These are phyloP conservation scores for Tipula lateralis DNA, from an alignment of 2,888 invertebrate genomes.

Conservation along the genomic window DNA sequence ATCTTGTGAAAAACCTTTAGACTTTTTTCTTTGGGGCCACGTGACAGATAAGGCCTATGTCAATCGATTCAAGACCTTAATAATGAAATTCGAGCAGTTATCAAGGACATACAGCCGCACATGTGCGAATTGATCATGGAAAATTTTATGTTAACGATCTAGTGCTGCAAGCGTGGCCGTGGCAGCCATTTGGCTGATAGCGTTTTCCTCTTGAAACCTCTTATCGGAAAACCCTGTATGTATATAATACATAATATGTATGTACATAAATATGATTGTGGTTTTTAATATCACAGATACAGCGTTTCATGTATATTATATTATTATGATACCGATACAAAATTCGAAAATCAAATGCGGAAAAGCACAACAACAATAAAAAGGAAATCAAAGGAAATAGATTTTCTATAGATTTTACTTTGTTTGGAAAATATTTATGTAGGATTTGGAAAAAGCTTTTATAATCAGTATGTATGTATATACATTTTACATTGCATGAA, in stretches of 20 bases:
- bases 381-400: neutral
- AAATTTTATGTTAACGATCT: no score
- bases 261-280: neutral
- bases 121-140: no score
- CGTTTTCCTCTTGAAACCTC: no score
- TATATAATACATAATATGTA: neutral
- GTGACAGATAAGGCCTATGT: no score
- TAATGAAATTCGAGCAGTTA: no score
- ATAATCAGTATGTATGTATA: neutral
- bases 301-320: no score
- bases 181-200: no score
- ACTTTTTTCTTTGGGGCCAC: no score
- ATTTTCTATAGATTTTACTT: neutral
- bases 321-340: neutral
- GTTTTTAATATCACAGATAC: neutral
- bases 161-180: no score
- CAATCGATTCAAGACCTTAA: no score
- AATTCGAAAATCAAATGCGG: neutral
- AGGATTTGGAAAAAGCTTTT: neutral
- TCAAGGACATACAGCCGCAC: no score
- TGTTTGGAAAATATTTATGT: neutral
- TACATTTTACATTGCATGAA: neutral
- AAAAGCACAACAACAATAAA: neutral
- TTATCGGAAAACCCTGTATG: neutral
- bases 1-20: no score